Evolutionary conservation across 1,140 invertebrate genomes (phyloP).

Genomic region (Drosophila ercepeae): DNA sequence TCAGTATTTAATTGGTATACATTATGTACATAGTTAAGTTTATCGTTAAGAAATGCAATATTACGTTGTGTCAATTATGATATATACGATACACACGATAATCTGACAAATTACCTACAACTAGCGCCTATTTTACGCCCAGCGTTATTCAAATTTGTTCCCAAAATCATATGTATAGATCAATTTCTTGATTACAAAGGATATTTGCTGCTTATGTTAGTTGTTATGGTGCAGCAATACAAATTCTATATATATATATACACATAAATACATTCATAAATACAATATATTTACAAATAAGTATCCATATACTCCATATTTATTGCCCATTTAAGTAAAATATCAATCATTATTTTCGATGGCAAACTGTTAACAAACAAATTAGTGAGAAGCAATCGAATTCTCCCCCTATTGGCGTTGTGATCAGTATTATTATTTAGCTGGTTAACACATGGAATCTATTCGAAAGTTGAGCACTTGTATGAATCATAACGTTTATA

Average conservation of each 20-base stretch:
- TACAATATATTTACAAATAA: conserved; percentile 30
- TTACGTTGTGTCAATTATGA: conserved; percentile 26
- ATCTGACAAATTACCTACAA: conserved; percentile 65
- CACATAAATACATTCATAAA: conserved; percentile 15
- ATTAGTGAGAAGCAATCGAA: conserved; percentile 14
- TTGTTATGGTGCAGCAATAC: conserved; percentile 73
- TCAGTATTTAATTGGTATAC: conserved; percentile 56
- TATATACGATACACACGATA: conserved; percentile 40
- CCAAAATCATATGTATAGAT: conserved; percentile 67
- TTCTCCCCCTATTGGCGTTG: conserved; percentile 66
- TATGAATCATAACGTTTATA: conserved; percentile 57
- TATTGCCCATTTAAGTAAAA: conserved; percentile 50
- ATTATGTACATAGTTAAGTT: conserved; percentile 52
- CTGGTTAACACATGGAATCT: conserved; percentile 50
- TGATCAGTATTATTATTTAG: conserved; percentile 81
- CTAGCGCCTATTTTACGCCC: conserved; percentile 74
- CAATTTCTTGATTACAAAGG: conserved; percentile 53
- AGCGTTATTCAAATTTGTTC: conserved; percentile 78
- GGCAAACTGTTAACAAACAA: conserved; percentile 55
- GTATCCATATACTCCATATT: conserved; percentile 54
- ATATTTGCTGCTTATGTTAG: conserved; percentile 80
- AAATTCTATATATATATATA: conserved; percentile 57
- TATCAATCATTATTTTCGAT: conserved; percentile 48
- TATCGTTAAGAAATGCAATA: conserved; percentile 40
- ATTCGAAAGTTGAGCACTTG: conserved; percentile 57